Percentiles rank a stretch among this genome's conserved stretches.
phyloP scores from a whole-genome alignment of 1,140 invertebrate species.

The Pseudomyrmex flavicornis region DNA sequence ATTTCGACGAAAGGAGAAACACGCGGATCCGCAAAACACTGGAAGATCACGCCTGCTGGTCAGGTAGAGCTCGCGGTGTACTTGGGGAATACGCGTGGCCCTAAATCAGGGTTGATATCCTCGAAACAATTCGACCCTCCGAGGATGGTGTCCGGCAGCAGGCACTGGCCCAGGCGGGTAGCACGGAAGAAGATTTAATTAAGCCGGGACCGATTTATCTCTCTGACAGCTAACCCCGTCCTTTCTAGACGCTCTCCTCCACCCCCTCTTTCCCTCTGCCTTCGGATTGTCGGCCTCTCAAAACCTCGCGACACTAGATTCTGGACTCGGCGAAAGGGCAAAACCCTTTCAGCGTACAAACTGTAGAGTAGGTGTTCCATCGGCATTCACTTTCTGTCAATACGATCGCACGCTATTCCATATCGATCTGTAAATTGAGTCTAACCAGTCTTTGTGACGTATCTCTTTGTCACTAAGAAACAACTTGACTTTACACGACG shows the following conservation, averaged over 20 bases:
- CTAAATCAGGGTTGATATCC: slow-evolving; percentile 85
- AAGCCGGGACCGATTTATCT: slow-evolving; percentile 86
- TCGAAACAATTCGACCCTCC: slow-evolving; percentile 84
- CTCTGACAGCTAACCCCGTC: slow-evolving; percentile 84
- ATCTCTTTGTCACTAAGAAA: not conserved
- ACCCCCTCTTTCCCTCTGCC: slow-evolving; percentile 67
- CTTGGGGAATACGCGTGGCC: slow-evolving; percentile 75
- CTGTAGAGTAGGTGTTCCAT: slow-evolving; percentile 53
- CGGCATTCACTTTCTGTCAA: slow-evolving; percentile 62
- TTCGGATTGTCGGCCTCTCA: slow-evolving; percentile 78
- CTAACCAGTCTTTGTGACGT: not conserved
- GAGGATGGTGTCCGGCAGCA: slow-evolving; percentile 74
- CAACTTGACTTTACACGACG: not conserved
- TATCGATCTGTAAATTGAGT: slow-evolving; percentile 8
- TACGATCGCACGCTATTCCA: not conserved
- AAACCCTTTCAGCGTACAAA: slow-evolving; percentile 64
- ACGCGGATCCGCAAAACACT: slow-evolving; percentile 52
- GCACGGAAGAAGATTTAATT: slow-evolving; percentile 86
- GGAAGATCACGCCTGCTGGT: slow-evolving; percentile 74
- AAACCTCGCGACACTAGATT: slow-evolving; percentile 78
- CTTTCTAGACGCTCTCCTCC: slow-evolving; percentile 69
- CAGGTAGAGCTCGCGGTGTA: slow-evolving; percentile 79
- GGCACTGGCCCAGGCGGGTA: slow-evolving; percentile 71
- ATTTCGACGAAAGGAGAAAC: slow-evolving; percentile 12
- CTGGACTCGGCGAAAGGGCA: slow-evolving; percentile 64